These are phyloP conservation scores for Alcis repandata DNA, from an alignment of 2,888 invertebrate species.

Conservation along the genomic window DNA sequence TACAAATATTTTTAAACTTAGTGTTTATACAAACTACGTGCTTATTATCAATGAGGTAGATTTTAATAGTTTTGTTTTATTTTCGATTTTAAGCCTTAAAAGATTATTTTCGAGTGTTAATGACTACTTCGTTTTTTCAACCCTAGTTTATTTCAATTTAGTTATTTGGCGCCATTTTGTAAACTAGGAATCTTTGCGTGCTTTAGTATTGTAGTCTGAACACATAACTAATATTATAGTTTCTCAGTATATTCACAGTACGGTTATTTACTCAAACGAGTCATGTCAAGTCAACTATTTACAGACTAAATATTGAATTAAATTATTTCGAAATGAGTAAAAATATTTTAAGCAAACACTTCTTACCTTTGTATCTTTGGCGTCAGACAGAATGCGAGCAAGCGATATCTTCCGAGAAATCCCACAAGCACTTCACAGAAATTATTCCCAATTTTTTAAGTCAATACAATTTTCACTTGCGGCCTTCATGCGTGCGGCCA, in stretches of 20 bases:
- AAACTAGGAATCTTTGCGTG: background rate
- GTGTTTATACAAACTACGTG: too few relatives aligned
- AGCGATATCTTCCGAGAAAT: slow-evolving; percentile 62
- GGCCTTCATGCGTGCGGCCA: slow-evolving; percentile 62
- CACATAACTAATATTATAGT: background rate
- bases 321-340: slow-evolving; percentile 36
- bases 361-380: slow-evolving; percentile 81
- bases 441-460: slow-evolving; percentile 60
- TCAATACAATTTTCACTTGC: slow-evolving; percentile 66
- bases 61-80: too few relatives aligned
- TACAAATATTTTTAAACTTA: too few relatives aligned
- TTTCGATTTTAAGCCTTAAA: too few relatives aligned
- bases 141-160: too few relatives aligned
- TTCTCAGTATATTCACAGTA: background rate
- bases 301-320: slow-evolving; percentile 36
- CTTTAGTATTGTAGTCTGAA: background rate
- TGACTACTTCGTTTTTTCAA: too few relatives aligned
- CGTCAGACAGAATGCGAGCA: slow-evolving; percentile 58
- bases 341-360: slow-evolving; percentile 52
- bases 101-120: too few relatives aligned
- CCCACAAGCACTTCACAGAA: slow-evolving; percentile 79
- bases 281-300: slow-evolving; percentile 5
- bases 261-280: background rate
- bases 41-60: too few relatives aligned
- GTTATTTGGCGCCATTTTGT: background rate